Conservation (phyloP, 2,113 vertebrate genomes). For the Hydrochoerus hydrochaeris region DNA sequence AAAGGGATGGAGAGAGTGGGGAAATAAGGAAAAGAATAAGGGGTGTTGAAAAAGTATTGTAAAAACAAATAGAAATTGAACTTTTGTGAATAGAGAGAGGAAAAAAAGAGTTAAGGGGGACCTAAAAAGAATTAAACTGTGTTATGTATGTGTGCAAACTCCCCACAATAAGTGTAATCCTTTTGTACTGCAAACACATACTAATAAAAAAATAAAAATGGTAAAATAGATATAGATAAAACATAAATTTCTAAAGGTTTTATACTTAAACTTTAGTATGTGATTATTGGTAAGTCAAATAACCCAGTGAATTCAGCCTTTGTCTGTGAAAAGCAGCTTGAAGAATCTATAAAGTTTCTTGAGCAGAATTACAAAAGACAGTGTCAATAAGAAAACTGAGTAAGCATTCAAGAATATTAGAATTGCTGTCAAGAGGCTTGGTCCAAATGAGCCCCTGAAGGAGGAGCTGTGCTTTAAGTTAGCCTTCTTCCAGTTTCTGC, state of each 20-base stretch:
- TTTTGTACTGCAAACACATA: background rate
- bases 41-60: background rate
- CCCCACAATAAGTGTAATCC: background rate
- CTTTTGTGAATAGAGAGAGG: background rate
- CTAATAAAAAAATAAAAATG: background rate
- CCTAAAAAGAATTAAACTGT: background rate
- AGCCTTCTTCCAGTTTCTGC: background rate
- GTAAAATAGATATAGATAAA: background rate
- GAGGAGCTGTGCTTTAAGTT: background rate
- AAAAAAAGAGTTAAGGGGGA: background rate
- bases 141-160: background rate
- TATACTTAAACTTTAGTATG: conserved; percentile 29
- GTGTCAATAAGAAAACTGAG: background rate
- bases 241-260: conserved; percentile 6
- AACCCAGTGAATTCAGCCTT: conserved; percentile 27
- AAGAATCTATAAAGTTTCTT: background rate
- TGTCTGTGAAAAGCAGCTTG: conserved; percentile 48
- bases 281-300: background rate
- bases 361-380: background rate
- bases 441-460: background rate
- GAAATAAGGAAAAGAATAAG: background rate
- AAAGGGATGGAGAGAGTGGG: background rate
- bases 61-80: background rate
- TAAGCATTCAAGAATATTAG: background rate
- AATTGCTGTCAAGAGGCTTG: background rate